Evolutionary conservation across 1,140 invertebrate genomes (phyloP), one percentile per base, ranked within the genome.

Genomic region (Pentalonia nigronervosa): DNA sequence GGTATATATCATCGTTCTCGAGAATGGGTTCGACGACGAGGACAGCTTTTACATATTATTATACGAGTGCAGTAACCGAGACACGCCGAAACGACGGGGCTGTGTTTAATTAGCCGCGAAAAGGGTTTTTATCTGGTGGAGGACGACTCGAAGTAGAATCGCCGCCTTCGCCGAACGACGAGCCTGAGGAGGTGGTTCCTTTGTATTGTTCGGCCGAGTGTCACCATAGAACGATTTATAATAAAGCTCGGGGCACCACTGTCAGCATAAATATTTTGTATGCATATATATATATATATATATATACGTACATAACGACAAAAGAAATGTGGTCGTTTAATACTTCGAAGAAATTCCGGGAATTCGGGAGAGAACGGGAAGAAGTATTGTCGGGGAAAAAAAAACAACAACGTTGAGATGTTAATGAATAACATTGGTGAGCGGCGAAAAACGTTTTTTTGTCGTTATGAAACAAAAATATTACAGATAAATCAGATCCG

Each of bases 101-200:
- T 14, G 36, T 94, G 91, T 94, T 67, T 88, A 93, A 93, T 92
- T 93, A 94, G 81, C 89, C 76, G 30, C 89, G 50, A 50, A 94
- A 67, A 25, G 76, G n/a, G 47, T 91, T 94, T 91, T 91, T 91
- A 91, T 91, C 56, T 34, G 90, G 36, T 76, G 56, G 41, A 6
- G n/a, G n/a, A n/a, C 41, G 90, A n/a, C 41, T 60, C 25, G 56
- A 47, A 41, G 25, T 17, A 36, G n/a, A 94, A n/a, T 41, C 41
- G 41, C 41, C 41, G 41, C 41, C 41, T 4, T 41, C 41, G 1
- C 4, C 41, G 60, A 56, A 56, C 6, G 45, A 56, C 93, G 23
- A 89, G 47, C 47, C 47, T 14, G 36, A 23, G 20, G 11, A 41
- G 88, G n/a, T 81, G 20, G n/a, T 45, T 41, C 81, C 50, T 60